Conservation (phyloP, 2,888 invertebrate genomes). For the Arrhopalites spinosus region DNA sequence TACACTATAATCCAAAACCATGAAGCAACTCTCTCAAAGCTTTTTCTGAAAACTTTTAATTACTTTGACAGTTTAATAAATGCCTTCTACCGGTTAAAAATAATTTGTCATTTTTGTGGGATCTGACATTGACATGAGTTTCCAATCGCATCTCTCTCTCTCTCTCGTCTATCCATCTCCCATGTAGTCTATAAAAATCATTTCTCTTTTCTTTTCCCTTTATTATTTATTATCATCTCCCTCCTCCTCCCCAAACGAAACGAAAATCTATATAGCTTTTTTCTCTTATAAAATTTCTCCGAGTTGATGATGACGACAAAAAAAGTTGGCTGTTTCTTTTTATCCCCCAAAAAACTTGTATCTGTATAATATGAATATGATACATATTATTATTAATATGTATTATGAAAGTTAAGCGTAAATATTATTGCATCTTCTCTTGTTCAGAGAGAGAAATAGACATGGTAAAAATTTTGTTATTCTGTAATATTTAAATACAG, state of each 20-base stretch:
- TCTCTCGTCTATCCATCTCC: constrained; percentile 14
- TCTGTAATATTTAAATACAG: not conserved
- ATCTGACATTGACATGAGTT: constrained; percentile 54
- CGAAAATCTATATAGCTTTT: no score
- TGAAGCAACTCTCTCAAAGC: no score
- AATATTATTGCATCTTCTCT: no score
- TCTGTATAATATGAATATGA: no score
- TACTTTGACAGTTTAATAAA: constrained; percentile 52
- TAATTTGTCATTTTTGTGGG: constrained; percentile 56
- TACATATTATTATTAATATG: no score
- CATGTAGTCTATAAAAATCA: not conserved
- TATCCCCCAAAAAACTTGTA: no score
- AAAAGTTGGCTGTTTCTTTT: no score
- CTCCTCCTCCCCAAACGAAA: not conserved
- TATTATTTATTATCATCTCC: not conserved
- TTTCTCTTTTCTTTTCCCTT: not conserved
- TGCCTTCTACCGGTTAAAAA: constrained; percentile 46
- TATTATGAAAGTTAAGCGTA: no score
- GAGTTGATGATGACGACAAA: no score
- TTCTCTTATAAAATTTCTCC: no score
- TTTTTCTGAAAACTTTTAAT: constrained; percentile 47
- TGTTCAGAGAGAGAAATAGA: no score
- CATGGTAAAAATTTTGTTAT: no score
- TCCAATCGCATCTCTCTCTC: constrained; percentile 43
- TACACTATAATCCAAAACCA: not conserved